Percentiles rank a stretch among this genome's conserved stretches.
Evolutionary conservation across 1,140 invertebrate species (phyloP).

Genomic region (Colletes gigas): DNA sequence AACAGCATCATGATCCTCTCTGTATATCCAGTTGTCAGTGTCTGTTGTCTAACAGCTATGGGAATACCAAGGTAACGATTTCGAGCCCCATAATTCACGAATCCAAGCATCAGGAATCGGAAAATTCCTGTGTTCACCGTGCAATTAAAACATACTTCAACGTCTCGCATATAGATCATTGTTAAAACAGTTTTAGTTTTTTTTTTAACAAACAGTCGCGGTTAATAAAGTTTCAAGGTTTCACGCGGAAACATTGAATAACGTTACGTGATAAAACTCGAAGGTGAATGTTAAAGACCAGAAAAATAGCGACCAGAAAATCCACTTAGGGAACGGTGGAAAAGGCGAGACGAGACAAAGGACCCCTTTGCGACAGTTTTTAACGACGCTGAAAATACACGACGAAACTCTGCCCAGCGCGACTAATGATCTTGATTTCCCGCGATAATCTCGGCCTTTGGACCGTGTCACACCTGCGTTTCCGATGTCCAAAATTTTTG

Average conservation of each 20-base stretch:
- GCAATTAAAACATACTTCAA: background rate
- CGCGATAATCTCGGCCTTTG: background rate
- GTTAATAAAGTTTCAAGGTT: background rate
- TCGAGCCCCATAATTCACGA: too few relatives aligned
- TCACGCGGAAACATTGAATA: background rate
- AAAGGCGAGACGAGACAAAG: slow-evolving; percentile 9
- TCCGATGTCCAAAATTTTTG: slow-evolving; percentile 22
- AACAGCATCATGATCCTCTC: slow-evolving; percentile 71
- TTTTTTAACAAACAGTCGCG: background rate
- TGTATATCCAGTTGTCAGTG: slow-evolving; percentile 74
- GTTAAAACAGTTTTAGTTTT: background rate
- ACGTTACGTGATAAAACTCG: background rate
- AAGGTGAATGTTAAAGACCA: background rate
- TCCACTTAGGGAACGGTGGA: slow-evolving; percentile 3
- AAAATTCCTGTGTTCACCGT: background rate
- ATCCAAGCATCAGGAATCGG: background rate
- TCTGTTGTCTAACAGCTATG: slow-evolving; percentile 74
- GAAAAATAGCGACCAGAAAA: slow-evolving; percentile 11
- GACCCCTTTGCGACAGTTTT: slow-evolving; percentile 11
- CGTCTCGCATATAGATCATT: background rate
- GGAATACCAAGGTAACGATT: slow-evolving; percentile 74
- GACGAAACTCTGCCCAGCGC: background rate
- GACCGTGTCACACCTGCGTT: slow-evolving; percentile 16
- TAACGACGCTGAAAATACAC: slow-evolving; percentile 22
- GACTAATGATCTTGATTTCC: slow-evolving; percentile 39